phyloP scores from a whole-genome alignment of 92 coral and sea anemone species.

The Pocillopora grandis region DNA sequence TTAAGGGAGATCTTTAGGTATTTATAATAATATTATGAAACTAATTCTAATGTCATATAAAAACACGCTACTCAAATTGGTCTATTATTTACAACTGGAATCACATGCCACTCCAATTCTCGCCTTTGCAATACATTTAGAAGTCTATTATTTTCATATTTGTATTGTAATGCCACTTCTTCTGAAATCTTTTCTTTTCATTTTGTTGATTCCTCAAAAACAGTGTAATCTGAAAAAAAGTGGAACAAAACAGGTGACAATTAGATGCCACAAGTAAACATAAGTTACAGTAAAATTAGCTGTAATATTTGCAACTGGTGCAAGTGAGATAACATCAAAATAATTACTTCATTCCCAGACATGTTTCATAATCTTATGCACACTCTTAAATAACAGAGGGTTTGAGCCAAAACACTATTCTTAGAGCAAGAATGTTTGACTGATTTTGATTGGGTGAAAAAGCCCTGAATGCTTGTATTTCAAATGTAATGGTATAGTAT shows the following conservation, averaged over 20 bases:
- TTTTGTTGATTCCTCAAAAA: conserved; percentile 27
- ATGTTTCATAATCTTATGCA: too few relatives aligned
- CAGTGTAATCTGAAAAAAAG: conserved; percentile 22
- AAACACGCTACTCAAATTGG: conserved; percentile 38
- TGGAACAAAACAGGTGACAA: background rate
- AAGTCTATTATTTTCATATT: conserved; percentile 17
- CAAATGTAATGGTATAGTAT: too few relatives aligned
- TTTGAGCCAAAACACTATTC: too few relatives aligned
- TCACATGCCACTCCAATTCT: conserved; percentile 24
- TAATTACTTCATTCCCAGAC: too few relatives aligned
- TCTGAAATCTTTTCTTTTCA: conserved; percentile 9
- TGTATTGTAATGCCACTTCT: background rate
- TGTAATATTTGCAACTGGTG: too few relatives aligned
- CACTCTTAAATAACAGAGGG: too few relatives aligned
- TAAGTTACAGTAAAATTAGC: background rate
- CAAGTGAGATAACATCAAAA: too few relatives aligned
- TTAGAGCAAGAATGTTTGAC: too few relatives aligned
- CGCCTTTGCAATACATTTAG: background rate
- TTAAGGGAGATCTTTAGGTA: background rate
- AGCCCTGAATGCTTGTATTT: too few relatives aligned
- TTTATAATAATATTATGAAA: conserved; percentile 29
- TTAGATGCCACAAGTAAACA: background rate
- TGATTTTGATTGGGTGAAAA: too few relatives aligned
- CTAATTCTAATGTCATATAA: conserved; percentile 29
- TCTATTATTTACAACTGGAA: conserved; percentile 40